Conservation (phyloP, 2,888 invertebrate genomes). For the Scelioninae gen. 2 region DNA sequence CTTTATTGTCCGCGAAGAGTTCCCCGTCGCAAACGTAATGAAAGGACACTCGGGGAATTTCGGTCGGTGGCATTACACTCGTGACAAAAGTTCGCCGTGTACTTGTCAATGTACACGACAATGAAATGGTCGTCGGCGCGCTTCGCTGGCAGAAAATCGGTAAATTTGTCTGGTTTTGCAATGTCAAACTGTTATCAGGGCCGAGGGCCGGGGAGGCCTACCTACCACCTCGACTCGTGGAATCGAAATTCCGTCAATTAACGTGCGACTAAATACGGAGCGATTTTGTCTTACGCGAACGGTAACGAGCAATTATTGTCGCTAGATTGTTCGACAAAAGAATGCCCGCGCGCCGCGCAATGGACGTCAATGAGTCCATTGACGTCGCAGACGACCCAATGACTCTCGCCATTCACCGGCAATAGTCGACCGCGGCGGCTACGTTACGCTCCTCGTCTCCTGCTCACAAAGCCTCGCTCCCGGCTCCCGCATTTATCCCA, state of each 20-base stretch:
- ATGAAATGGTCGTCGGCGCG: too few relatives aligned
- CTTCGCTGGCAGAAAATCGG: too few relatives aligned
- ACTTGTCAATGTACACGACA: too few relatives aligned
- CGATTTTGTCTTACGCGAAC: conserved; percentile 41
- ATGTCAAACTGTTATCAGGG: too few relatives aligned
- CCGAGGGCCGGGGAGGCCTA: too few relatives aligned
- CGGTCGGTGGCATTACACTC: too few relatives aligned
- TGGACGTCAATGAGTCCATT: conserved; percentile 60
- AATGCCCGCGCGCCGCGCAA: conserved; percentile 52
- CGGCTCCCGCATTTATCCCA: conserved; percentile 31
- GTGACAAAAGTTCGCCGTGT: too few relatives aligned
- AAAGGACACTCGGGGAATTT: too few relatives aligned
- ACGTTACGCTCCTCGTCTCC: conserved; percentile 32
- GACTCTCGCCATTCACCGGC: conserved; percentile 59
- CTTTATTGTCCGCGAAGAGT: too few relatives aligned
- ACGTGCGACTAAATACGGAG: conserved; percentile 48
- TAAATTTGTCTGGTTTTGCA: too few relatives aligned
- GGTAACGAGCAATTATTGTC: conserved; percentile 56
- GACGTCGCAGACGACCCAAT: conserved; percentile 60
- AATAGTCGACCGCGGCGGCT: conserved; percentile 54
- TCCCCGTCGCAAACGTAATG: too few relatives aligned
- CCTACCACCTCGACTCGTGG: too few relatives aligned
- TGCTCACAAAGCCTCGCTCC: conserved; percentile 43
- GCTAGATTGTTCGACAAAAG: conserved; percentile 59
- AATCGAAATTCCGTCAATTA: conserved; percentile 32